Evolutionary conservation across 2,113 vertebrate genomes (phyloP), one percentile per base, ranked within the genome.

Genomic region (Phrynosoma platyrhinos): DNA sequence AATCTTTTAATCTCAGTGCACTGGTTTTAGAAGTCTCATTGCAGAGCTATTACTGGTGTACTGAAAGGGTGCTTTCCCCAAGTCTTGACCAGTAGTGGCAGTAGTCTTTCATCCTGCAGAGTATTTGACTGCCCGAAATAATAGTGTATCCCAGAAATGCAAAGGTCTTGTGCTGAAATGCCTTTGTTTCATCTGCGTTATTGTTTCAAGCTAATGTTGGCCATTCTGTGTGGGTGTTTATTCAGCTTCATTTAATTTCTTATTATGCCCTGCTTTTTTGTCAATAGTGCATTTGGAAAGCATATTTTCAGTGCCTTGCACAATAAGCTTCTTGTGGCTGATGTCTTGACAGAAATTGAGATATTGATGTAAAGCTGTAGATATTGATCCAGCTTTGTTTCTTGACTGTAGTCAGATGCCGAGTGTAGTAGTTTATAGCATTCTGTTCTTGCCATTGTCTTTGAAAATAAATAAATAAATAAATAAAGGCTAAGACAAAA

Each of bases 231-330:
- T 2, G 71, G 80, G 91, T 89, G 93, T 95, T 96, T 96, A 95
- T 97, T 97, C 95, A 92, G 95, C 95, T 94, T 96, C 93, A 95
- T 96, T 96, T 95, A 92, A 91, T 94, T 95, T 95, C 95, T 95
- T 96, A 93, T 95, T 96, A 93, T 87, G 86, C 62, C 77, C 82
- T 53, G 9, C 0, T 40, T 53, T n/a, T 91, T 83, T 94, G 86
- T 96, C 96, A 95, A 97, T 96, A 96, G 77, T 87, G 77, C 52
- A 91, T 92, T 95, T 95, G 82, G 76, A 95, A 25, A 93, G 30
- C 75, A 86, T 84, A 93, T 93, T 94, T 95, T 93, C 88, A 91
- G 40, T 87, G 84, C n/a, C 91, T 74, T 9, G 4, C 42, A 88
- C 86, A 94, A 68, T 87, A 90, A 78, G 66, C 84, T 95, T 92